Base-by-base conservation (phyloP, 2,888 invertebrate genomes). In the Julus scanicus region DNA sequence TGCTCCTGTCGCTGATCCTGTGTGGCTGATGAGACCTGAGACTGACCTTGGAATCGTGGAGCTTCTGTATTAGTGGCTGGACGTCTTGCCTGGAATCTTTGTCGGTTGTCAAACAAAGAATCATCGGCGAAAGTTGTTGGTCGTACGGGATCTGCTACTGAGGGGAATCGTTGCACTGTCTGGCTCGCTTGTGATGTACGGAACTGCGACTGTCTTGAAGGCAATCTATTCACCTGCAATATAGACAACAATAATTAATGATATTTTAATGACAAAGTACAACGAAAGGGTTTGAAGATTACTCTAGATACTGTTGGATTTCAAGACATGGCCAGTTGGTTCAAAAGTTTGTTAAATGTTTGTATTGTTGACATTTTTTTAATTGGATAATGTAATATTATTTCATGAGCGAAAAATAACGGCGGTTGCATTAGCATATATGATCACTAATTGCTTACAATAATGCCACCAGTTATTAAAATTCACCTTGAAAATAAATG, bases 191-290 rank as follows among this genome's bases (percentile, higher is more conserved):
- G 53, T 57, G 86, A 86, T 57, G 53, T 37, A 20, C 86, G 86
- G 86, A 86, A 86, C 53, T 48, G 86, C 5, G 63, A 48, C 39
- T 86, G 86, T 86, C 53, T 48, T 8, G 80, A 80, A 37, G 80
- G 80, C 80, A 80, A 80, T 13, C 80, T 80, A 37, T 11, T 80
- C 29, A 80, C 20, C 80, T 80, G 80, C 80, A 80, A 71, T 71
- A 53, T 17, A 17, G 53, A 53, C 11, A 13, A 15, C 15, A 44
- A 8, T 8, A 44, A 8, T 44, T 44, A 8, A 44, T 44, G 44
- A 44, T 44, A 8, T 44, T 44, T 44, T 44, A 44, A 44, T 44
- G 29, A 29, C 29, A 29, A 29, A 29, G 29, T 29, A 29, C 1
- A 29, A 29, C 29, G 29, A 1, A 29, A 29, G 29, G 29, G 29